Base-by-base conservation (phyloP, 2,113 vertebrate species). In the Tragelaphus imberbis region DNA sequence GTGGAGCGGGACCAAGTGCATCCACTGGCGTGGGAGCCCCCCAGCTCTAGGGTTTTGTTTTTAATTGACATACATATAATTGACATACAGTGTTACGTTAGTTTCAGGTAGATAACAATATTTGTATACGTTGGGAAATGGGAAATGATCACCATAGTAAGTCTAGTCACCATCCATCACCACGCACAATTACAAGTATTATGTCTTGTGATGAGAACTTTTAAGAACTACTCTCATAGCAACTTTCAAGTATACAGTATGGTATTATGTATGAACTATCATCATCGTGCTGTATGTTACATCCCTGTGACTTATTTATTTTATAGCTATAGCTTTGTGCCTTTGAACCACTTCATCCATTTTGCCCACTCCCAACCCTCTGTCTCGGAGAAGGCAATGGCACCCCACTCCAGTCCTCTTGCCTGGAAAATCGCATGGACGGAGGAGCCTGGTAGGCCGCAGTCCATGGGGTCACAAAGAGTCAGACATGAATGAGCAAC, bases 281-380 rank as follows among this genome's bases (percentile, higher is more conserved):
- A 0, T 30, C n/a, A 2, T 53, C 1, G 0, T 23, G 36, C 53
- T 23, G 53, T 44, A 8, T 2, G 1, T 80, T 8, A 4, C 51
- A 55, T 1, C 28, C 28, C 56, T 19, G 6, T 40, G 51, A 15
- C 27, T 44, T 14, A 3, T 5, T 27, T 23, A 19, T 40, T 58
- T 77, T 56, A 14, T 21, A 44, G 13, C 27, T 21, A 53, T 16
- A 58, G 9, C 4, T 30, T 40, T 30, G 17, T 16, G 11, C 27
- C 4, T 40, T 51, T 14, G 25, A 75, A 17, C 49, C 27, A 71
- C 68, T 30, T 40, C 36, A 23, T 40, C 51, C 68, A 10, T 44
- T 19, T 85, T 28, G 36, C 84, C 15, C 9, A 4, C 84, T 6
- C 9, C 19, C 2, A 28, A 2, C 27, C 17, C 36, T 51, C 51